A percentile compares a stretch with the other conserved stretches of the same genome.
phyloP scores from a whole-genome alignment of 1,140 invertebrate species.

The Diachasmimorpha longicaudata region DNA sequence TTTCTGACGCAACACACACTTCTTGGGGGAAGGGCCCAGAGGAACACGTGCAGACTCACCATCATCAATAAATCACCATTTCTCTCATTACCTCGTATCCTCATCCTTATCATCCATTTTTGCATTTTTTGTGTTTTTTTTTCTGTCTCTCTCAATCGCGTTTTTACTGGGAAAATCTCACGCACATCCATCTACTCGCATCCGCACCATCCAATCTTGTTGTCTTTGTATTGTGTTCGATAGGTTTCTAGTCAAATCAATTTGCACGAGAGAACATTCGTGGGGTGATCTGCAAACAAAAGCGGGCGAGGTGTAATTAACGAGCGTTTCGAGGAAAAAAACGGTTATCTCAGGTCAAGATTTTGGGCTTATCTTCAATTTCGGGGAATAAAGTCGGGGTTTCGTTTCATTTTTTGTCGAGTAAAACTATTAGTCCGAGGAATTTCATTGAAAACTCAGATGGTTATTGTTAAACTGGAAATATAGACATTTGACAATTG shows the following conservation, averaged over 20 bases:
- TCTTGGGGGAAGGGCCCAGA: conserved; percentile 17
- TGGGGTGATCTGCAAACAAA: conserved; percentile 61
- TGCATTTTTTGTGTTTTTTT: conserved; percentile 5
- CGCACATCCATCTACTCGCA: conserved; percentile 63
- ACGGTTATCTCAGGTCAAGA: background rate
- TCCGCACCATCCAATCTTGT: conserved; percentile 63
- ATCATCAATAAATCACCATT: conserved; percentile 19
- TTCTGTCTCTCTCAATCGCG: conserved; percentile 8
- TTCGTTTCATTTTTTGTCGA: too few relatives aligned
- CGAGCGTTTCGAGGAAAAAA: background rate
- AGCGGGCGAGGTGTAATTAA: conserved; percentile 58
- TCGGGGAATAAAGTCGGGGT: too few relatives aligned
- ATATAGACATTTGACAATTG: too few relatives aligned
- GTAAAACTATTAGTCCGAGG: too few relatives aligned
- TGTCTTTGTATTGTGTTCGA: conserved; percentile 63
- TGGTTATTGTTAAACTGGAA: background rate
- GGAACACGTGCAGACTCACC: conserved; percentile 34
- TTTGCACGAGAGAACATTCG: conserved; percentile 61
- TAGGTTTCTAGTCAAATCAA: conserved; percentile 63
- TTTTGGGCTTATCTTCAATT: too few relatives aligned
- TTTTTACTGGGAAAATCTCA: conserved; percentile 49
- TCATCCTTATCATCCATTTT: conserved; percentile 13
- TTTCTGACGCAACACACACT: background rate
- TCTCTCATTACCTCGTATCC: conserved; percentile 6
- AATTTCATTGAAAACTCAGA: background rate